These are phyloP conservation scores for Acyrthosiphon pisum DNA, from an alignment of 1,140 invertebrate genomes.

Conservation along the genomic window DNA sequence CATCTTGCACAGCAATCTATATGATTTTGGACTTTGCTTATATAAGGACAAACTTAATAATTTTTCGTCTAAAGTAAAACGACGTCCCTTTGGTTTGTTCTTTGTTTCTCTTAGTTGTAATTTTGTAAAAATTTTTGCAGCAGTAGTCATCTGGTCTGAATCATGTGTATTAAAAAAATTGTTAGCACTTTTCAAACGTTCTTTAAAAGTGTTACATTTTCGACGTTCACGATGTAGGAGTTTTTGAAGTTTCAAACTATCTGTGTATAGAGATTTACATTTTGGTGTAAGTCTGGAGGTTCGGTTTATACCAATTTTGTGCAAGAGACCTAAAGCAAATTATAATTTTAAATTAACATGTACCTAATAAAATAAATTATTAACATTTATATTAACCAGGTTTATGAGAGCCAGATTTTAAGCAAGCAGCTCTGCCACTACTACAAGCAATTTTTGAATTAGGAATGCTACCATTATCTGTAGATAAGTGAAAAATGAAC, in stretches of 20 bases:
- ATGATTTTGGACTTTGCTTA: not conserved
- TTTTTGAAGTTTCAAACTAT: not conserved
- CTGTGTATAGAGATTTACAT: not conserved
- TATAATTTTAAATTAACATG: too few species aligned
- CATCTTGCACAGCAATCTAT: not conserved
- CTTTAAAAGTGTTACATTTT: not conserved
- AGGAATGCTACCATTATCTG: too few species aligned
- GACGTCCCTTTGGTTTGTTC: not conserved
- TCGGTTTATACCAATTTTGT: not conserved
- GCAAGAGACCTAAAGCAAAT: not conserved
- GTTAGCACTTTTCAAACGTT: not conserved
- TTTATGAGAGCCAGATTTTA: too few species aligned
- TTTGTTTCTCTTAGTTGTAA: not conserved
- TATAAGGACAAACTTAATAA: conserved; percentile 1
- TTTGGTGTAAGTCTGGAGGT: not conserved
- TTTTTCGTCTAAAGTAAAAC: not conserved
- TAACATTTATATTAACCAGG: too few species aligned
- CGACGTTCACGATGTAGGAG: not conserved
- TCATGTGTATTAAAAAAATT: not conserved
- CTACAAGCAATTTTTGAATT: too few species aligned
- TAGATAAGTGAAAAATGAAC: too few species aligned
- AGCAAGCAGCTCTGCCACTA: too few species aligned
- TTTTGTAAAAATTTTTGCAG: conserved; percentile 9
- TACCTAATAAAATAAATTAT: too few species aligned
- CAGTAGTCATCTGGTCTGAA: not conserved